phyloP scores from a whole-genome alignment of 2,888 invertebrate species.

The Hemistola chrysoprasaria region DNA sequence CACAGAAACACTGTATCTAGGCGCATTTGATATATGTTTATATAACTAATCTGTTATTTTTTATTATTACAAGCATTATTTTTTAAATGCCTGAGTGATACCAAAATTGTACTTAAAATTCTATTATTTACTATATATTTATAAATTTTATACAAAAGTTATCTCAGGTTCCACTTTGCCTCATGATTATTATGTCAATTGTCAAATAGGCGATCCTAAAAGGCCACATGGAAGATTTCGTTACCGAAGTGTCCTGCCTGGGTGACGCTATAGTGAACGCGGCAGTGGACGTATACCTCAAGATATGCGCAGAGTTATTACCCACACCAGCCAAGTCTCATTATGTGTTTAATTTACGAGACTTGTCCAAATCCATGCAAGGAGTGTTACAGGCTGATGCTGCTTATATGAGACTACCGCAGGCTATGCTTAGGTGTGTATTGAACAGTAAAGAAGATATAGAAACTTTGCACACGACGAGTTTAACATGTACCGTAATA shows the following conservation, averaged over 20 bases:
- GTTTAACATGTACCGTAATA: too few relatives aligned
- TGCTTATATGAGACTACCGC: conserved; percentile 85
- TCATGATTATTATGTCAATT: not conserved
- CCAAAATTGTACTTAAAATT: too few relatives aligned
- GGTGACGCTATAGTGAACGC: conserved; percentile 90
- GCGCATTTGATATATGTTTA: too few relatives aligned
- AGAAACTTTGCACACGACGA: too few relatives aligned
- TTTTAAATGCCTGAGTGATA: too few relatives aligned
- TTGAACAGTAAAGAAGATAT: not conserved
- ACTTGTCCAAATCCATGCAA: conserved; percentile 94
- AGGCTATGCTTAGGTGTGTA: conserved; percentile 84
- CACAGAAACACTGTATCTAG: too few relatives aligned
- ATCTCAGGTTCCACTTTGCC: too few relatives aligned
- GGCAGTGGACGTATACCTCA: conserved; percentile 91
- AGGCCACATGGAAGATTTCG: conserved; percentile 91
- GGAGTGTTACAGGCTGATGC: conserved; percentile 93
- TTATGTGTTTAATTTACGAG: conserved; percentile 95
- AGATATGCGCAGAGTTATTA: conserved; percentile 89
- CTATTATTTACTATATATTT: too few relatives aligned
- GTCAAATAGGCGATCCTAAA: conserved; percentile 83
- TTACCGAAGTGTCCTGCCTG: conserved; percentile 84
- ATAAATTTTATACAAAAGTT: too few relatives aligned
- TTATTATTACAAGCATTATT: too few relatives aligned
- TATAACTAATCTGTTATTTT: too few relatives aligned
- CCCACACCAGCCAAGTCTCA: conserved; percentile 97